Base-by-base conservation (phyloP, 2,113 vertebrate genomes). In the Colinus virginianus region DNA sequence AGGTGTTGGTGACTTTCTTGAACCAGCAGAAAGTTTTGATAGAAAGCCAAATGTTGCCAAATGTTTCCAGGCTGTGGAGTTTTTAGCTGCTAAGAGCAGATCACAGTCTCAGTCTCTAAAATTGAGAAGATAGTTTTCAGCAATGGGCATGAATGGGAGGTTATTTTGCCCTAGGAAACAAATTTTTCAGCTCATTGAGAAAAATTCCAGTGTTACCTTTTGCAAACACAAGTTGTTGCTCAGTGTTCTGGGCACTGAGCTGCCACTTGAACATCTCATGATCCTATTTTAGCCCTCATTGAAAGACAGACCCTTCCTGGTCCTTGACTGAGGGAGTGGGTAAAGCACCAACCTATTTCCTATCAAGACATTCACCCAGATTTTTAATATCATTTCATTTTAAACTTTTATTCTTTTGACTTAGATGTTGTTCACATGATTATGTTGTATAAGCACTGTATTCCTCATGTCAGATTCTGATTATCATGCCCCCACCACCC, bases 31-130 rank as follows among this genome's bases (percentile, higher is more conserved):
- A 87, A 28, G 12, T 4, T 4, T 79, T 63, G 45, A 22, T 20
- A 74, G 68, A 87, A 95, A 78, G 28, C 15, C 36, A 62, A 46
- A 80, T 59, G 20, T 77, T 80, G 23, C 32, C 70, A 40, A 49
- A 30, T 53, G 34, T 70, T 34, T 93, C 10, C 16, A n/a, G 13
- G 53, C 51, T 1, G 0, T 34, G 9, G 19, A 9, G 1, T 0
- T 19, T 78, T 89, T 59, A 63, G 25, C 34, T 66, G 16, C 55
- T 75, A 56, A 59, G 26, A 70, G 61, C 66, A 46, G 55, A 55
- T 77, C 42, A 89, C 15, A 4, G 36, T 77, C 21, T 89, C 14
- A 21, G 32, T 51, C 46, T 78, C 69, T 78, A 71, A 78, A 94
- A 75, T 0, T 64, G 30, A 64, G 61, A 64, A 80, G 42, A 25